Base-by-base conservation (phyloP, 2,888 invertebrate genomes). In the Drosophila koepferae region DNA sequence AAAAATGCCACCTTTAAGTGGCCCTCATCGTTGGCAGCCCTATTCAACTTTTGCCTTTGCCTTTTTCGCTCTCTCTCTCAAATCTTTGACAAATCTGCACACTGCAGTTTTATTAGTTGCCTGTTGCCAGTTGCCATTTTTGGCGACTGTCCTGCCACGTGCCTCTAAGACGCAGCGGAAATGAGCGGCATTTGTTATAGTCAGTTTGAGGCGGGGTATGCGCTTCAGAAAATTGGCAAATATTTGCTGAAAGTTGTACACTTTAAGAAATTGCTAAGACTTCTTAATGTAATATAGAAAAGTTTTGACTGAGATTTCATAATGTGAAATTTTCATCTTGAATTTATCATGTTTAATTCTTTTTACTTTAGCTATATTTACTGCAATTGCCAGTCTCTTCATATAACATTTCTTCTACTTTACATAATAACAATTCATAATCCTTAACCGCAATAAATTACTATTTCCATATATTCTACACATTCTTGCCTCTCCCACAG, bases 81-180 rank as follows among this genome's bases (percentile, higher is more conserved):
- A 81, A 74, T 81, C 83, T 70, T 53, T 85, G 87, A 89, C 89
- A 86, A 86, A 87, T 87, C 89, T 80, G 65, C 71, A 38, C 58
- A 38, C 61, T 81, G 77, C 83, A 74, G 51, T 84, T 88, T 88
- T 89, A 89, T 88, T 89, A 78, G 89, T 87, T 82, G 89, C 63
- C 83, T 72, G 65, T 55, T 62, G 64, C 28, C 58, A 64, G 48
- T 76, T 55, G 55, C 55, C 55, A 55, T 38, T 69, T 69, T 76
- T 58, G 71, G n/a, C 63, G 71, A 63, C 61, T 53, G 72, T 70
- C 54, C 55, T 44, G 80, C 58, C 89, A 81, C 86, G 89, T 81
- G 83, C 77, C 86, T 70, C 74, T 66, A 86, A 88, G 90, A 84
- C 74, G 72, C 59, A 59, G 12, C 84, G 86, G 90, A 89, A 88